Percentiles rank a stretch among this genome's conserved stretches.
These are phyloP conservation scores for Clostera curtula DNA, from an alignment of 2,888 invertebrate genomes.

Conservation along the genomic window DNA sequence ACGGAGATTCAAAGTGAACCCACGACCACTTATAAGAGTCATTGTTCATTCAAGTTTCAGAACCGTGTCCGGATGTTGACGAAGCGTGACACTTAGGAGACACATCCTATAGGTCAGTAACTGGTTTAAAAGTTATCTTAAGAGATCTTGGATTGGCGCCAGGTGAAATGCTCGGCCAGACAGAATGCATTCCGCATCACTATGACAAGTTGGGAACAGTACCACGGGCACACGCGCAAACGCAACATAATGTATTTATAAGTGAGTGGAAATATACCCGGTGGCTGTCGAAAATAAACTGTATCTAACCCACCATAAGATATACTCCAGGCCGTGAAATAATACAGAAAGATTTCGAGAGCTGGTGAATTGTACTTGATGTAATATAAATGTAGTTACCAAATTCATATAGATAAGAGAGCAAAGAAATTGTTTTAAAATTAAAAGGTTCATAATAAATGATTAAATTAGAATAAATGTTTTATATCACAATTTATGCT, in stretches of 20 bases:
- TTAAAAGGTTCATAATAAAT: no score
- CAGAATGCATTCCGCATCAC: constrained; percentile 12
- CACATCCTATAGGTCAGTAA: neutral
- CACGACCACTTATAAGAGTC: no score
- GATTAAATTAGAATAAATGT: no score
- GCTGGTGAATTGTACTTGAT: no score
- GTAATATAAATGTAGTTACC: no score
- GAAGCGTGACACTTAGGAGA: neutral
- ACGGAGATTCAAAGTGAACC: no score
- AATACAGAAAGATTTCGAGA: neutral
- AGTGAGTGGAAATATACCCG: constrained; percentile 15
- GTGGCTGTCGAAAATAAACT: constrained; percentile 13
- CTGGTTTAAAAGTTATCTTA: neutral
- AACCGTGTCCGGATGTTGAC: no score
- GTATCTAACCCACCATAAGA: neutral
- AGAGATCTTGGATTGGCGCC: constrained; percentile 14
- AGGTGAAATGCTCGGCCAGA: constrained; percentile 12
- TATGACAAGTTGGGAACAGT: constrained; percentile 7
- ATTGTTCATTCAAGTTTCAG: no score
- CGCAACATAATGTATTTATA: constrained; percentile 13
- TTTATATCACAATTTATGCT: no score
- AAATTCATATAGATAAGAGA: no score
- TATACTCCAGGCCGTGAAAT: neutral
- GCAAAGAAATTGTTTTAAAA: no score
- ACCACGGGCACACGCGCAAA: constrained; percentile 7